Percentiles rank a stretch among this genome's conserved stretches.
These are phyloP conservation scores for Bos taurus DNA, from an alignment of 2,113 vertebrate genomes.

Conservation along the genomic window DNA sequence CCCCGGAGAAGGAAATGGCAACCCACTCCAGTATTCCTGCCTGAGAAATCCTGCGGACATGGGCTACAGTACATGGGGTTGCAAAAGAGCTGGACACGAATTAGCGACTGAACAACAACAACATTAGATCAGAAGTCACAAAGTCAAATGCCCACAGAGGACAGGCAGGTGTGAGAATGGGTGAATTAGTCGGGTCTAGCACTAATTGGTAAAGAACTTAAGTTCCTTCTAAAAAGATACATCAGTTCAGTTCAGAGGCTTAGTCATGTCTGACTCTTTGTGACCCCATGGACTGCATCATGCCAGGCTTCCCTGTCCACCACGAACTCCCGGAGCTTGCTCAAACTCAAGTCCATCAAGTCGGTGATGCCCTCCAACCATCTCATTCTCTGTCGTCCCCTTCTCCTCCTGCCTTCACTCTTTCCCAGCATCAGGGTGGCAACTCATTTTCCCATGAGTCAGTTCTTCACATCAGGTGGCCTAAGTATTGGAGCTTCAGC, in stretches of 20 bases:
- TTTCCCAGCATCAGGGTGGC: not conserved
- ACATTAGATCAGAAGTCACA: not conserved
- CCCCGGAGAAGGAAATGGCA: not conserved
- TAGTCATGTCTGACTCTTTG: not conserved
- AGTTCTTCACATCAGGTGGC: not conserved
- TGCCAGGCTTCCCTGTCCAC: not conserved
- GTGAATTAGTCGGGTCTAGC: not conserved
- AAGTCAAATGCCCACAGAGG: not conserved
- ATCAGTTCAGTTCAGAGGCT: not conserved
- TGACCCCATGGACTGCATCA: not conserved
- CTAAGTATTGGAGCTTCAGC: not conserved
- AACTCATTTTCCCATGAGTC: not conserved
- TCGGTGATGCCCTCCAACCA: not conserved
- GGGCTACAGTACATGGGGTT: not conserved
- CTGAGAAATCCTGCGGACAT: not conserved
- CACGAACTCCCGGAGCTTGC: not conserved
- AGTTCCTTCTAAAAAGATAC: not conserved
- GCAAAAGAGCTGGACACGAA: not conserved
- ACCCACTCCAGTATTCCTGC: not conserved
- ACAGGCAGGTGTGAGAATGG: not conserved
- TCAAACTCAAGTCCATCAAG: not conserved
- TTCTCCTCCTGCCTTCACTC: not conserved
- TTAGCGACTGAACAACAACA: not conserved
- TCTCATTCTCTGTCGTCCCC: not conserved
- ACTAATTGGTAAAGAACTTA: not conserved